Conservation (phyloP, 1,140 invertebrate genomes). For the Drosophila watanabei region DNA sequence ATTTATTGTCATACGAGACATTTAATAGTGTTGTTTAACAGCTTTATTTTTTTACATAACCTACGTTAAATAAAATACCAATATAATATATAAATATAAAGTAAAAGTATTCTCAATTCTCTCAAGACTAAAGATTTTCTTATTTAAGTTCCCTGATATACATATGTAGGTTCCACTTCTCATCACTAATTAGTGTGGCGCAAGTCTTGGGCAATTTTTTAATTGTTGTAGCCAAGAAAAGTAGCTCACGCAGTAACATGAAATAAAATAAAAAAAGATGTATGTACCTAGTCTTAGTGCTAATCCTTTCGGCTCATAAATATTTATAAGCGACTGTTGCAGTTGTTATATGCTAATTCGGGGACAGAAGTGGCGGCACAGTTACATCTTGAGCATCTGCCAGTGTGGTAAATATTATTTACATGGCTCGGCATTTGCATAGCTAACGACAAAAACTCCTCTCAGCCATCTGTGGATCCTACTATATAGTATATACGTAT, state of each 20-base stretch:
- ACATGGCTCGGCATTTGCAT: constrained; percentile 77
- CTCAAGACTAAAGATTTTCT: too few relatives aligned
- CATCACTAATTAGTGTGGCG: background rate
- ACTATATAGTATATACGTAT: background rate
- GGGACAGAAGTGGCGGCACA: constrained; percentile 61
- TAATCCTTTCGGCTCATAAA: constrained; percentile 60
- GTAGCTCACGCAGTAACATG: constrained; percentile 17
- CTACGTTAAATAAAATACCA: too few relatives aligned
- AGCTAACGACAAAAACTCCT: constrained; percentile 80
- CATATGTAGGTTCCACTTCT: background rate
- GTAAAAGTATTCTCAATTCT: too few relatives aligned
- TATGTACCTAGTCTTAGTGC: constrained; percentile 26
- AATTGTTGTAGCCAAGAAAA: background rate
- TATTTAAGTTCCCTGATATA: background rate
- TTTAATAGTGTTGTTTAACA: too few relatives aligned
- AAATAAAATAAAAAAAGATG: background rate
- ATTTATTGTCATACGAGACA: too few relatives aligned
- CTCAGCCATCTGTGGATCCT: constrained; percentile 5
- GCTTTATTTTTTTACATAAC: too few relatives aligned
- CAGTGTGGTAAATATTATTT: constrained; percentile 80
- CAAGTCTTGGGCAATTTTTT: background rate
- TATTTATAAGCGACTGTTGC: constrained; percentile 76
- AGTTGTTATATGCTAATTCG: constrained; percentile 80
- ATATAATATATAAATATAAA: too few relatives aligned
- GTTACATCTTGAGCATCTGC: constrained; percentile 78